These are phyloP conservation scores for Sylvia atricapilla DNA, from an alignment of 2,113 vertebrate genomes.

Conservation along the genomic window DNA sequence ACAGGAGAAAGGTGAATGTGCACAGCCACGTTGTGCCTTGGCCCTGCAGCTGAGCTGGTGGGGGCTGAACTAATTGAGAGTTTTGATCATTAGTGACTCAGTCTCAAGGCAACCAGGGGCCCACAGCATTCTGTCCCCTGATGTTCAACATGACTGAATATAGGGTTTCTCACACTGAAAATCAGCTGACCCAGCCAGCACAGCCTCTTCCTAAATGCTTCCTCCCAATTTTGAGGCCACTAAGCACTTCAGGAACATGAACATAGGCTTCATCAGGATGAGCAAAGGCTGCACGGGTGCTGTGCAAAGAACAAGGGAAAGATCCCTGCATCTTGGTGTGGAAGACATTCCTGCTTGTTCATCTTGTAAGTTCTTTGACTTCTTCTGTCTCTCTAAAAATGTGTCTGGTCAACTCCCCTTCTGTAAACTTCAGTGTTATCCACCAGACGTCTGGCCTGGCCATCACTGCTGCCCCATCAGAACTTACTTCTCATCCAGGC, in stretches of 20 bases:
- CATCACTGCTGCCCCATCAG: neutral
- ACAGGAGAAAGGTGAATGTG: neutral
- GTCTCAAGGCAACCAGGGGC: neutral
- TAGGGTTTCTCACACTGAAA: neutral
- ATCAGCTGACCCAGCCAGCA: neutral
- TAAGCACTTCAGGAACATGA: no score
- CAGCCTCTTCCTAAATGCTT: neutral
- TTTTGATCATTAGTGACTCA: neutral
- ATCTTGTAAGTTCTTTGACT: neutral
- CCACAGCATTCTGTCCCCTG: neutral
- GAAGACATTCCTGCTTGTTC: neutral
- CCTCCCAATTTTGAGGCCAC: neutral
- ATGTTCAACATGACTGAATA: neutral
- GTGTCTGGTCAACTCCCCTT: neutral
- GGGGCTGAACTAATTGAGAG: neutral
- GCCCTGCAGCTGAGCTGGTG: neutral
- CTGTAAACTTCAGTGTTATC: neutral
- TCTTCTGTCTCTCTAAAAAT: neutral
- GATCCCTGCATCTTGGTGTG: neutral
- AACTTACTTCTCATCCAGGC: neutral
- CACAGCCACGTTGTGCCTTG: neutral
- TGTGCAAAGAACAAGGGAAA: neutral
- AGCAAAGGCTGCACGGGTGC: accelerated
- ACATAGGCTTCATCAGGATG: no score
- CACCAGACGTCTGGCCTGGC: neutral